These are phyloP conservation scores for Helostoma temminkii DNA, from an alignment of 2,797 vertebrate genomes.

Conservation along the genomic window DNA sequence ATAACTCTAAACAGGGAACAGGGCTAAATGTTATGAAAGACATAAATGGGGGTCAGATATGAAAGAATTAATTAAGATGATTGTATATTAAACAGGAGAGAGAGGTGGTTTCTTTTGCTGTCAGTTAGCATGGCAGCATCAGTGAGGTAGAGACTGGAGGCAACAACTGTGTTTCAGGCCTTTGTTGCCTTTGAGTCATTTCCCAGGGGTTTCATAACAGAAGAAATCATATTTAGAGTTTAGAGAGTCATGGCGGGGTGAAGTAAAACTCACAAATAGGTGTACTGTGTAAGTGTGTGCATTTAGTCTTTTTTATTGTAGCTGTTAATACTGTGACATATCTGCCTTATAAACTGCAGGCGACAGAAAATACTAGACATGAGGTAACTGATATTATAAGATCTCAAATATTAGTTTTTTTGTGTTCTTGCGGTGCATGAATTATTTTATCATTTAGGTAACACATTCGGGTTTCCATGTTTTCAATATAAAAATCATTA, in stretches of 20 bases:
- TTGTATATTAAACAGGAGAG: constrained; percentile 17
- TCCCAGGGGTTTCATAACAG: constrained; percentile 32
- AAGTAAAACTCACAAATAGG: constrained; percentile 45
- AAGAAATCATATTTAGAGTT: constrained; percentile 34
- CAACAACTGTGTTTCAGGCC: constrained; percentile 37
- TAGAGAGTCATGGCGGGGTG: constrained; percentile 33
- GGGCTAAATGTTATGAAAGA: constrained; percentile 11
- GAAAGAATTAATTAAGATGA: constrained; percentile 48
- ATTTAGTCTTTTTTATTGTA: constrained; percentile 45
- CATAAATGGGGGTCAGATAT: constrained; percentile 39
- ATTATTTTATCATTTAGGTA: neutral
- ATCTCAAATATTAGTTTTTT: neutral
- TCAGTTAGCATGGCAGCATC: constrained; percentile 45
- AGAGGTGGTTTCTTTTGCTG: constrained; percentile 39
- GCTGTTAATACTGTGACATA: constrained; percentile 31
- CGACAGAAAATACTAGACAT: neutral
- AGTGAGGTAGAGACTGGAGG: constrained; percentile 32
- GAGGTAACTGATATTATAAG: neutral
- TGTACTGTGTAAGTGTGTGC: constrained; percentile 1
- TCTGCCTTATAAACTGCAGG: constrained; percentile 21
- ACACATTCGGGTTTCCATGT: too few species aligned
- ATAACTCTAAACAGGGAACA: constrained; percentile 3
- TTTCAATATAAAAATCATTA: too few species aligned
- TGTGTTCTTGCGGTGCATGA: neutral
- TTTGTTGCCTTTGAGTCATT: constrained; percentile 35